Base-by-base conservation (phyloP, 2,888 invertebrate species). In the Gerosis bhagava region DNA sequence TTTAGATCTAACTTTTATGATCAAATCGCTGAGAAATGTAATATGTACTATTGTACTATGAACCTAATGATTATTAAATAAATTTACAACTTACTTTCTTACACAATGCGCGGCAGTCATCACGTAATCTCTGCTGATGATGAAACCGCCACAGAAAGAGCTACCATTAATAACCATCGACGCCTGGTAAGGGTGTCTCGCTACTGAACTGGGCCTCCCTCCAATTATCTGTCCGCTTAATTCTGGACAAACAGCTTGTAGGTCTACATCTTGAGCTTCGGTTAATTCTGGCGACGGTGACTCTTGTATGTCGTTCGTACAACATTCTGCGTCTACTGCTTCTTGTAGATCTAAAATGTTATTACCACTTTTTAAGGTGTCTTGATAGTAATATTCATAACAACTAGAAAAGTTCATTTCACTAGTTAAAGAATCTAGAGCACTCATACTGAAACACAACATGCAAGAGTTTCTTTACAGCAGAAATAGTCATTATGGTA, bases 91-190 rank as follows among this genome's bases (percentile, higher is more conserved):
- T 81, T 73, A 89, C 89, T 83, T 83, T 51, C 74, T 76, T 0
- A 89, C 81, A 47, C 89, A 89, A 63, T 88, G 89, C 3, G 89
- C 89, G 0, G 89, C 88, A 0, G 89, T 89, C 48, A 89, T 51
- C 36, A 88, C 80, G 48, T 78, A 78, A 26, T 78, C 72, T 12
- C 56, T 62, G 50, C 87, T 81, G 57, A 89, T 75, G 45, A 89
- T 81, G 55, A 88, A 87, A 0, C 89, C 89, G 8, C 89, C 89
- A 49, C 89, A 89, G 61, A 88, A 87, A 0, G 87, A 82, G 63
- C 83, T 88, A 0, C 83, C 76, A 46, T 89, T 88, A 4, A 87
- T 50, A 25, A 89, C 77, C 83, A 89, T 84, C 0, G 86, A 83
- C 49, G 81, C 88, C 56, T 61, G 59, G 39, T 70, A 84, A 0